Conservation (phyloP, 2,113 vertebrate genomes). For the Cottus gobio region DNA sequence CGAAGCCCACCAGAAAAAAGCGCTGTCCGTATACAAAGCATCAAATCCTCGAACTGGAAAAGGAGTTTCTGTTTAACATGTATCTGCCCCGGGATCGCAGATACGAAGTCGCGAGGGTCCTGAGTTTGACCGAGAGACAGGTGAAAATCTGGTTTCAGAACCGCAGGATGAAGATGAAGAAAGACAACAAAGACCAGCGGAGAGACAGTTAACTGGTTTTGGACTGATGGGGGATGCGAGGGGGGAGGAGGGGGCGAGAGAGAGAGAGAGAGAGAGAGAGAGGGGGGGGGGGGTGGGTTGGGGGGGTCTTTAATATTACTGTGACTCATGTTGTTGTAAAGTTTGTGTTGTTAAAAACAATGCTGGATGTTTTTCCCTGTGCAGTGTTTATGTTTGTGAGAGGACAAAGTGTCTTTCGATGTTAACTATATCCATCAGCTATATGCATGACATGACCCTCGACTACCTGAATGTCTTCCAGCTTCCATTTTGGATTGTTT, state of each 20-base stretch:
- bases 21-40: constrained; percentile 97
- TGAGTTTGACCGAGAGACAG: constrained; percentile 98
- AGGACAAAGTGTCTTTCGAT: constrained; percentile 86
- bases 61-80: constrained; percentile 99
- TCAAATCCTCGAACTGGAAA: constrained; percentile 97
- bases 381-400: constrained; percentile 89
- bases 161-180: constrained; percentile 99
- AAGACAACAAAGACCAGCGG: constrained; percentile 95
- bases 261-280: too few species aligned
- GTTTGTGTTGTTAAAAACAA: constrained; percentile 82
- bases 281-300: too few species aligned
- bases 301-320: constrained; percentile 45
- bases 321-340: constrained; percentile 83
- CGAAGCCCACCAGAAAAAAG: constrained; percentile 98
- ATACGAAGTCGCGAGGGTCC: constrained; percentile 94
- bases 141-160: constrained; percentile 99
- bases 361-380: constrained; percentile 82
- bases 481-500: constrained; percentile 78
- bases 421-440: constrained; percentile 55
- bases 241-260: background rate
- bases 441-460: constrained; percentile 65
- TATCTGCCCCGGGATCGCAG: constrained; percentile 98
- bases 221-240: constrained; percentile 44
- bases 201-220: constrained; percentile 89
- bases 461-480: constrained; percentile 83